These are phyloP conservation scores for Dasysyrphus tricinctus DNA, from an alignment of 2,888 invertebrate genomes.

Conservation along the genomic window DNA sequence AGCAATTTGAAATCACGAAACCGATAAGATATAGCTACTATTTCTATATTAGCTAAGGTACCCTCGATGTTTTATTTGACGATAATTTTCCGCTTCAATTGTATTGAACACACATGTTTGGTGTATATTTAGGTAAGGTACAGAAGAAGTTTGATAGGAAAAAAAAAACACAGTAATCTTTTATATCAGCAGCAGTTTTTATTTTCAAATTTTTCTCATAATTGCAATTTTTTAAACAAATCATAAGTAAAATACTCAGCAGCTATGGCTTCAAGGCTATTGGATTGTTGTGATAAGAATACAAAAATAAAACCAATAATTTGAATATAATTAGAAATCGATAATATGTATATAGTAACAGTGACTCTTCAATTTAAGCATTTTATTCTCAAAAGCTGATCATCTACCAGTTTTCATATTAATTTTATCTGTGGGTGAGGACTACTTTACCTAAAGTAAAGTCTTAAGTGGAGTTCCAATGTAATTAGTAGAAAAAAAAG, in stretches of 20 bases:
- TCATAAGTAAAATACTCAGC: neutral
- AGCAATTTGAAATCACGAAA: constrained; percentile 58
- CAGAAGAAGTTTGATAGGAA: neutral
- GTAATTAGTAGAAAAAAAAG: too few relatives aligned
- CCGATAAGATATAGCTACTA: constrained; percentile 39
- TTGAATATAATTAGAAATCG: too few relatives aligned
- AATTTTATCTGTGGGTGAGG: too few relatives aligned
- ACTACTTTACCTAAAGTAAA: too few relatives aligned
- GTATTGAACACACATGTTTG: constrained; percentile 20
- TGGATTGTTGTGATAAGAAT: constrained; percentile 2
- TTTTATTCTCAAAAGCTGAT: too few relatives aligned
- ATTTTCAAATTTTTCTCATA: neutral
- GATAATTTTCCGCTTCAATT: constrained; percentile 58
- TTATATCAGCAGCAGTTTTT: neutral
- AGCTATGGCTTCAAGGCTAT: constrained; percentile 3
- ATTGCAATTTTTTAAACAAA: neutral
- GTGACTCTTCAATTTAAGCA: too few relatives aligned
- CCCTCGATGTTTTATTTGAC: constrained; percentile 15
- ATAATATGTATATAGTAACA: too few relatives aligned
- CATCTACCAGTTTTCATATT: too few relatives aligned
- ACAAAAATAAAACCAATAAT: neutral
- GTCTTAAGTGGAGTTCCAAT: too few relatives aligned
- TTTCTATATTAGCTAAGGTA: neutral
- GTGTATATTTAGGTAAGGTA: neutral
- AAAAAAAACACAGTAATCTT: constrained; percentile 13